phyloP scores from a whole-genome alignment of 2,797 vertebrate species.

The Allobates femoralis region DNA sequence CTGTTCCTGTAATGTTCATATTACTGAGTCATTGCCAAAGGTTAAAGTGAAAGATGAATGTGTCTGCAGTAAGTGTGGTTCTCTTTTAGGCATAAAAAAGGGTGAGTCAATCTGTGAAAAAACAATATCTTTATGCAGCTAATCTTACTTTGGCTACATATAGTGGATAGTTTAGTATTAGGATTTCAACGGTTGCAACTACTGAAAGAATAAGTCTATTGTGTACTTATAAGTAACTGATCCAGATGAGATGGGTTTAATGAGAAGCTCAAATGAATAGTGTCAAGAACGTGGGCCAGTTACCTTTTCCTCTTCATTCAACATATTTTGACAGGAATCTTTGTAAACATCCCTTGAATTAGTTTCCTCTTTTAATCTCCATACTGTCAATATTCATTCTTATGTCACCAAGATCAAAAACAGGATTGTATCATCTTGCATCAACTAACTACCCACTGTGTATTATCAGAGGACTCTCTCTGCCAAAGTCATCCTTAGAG shows the following conservation, averaged over 20 bases:
- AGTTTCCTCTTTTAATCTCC: constrained; percentile 1
- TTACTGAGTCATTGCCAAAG: constrained; percentile 29
- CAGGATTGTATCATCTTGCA: not conserved
- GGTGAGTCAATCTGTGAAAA: constrained; percentile 11
- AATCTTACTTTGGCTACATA: constrained; percentile 39
- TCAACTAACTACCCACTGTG: too few species aligned
- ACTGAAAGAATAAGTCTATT: constrained; percentile 43
- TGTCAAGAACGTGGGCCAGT: not conserved
- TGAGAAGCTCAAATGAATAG: not conserved
- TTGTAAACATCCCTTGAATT: constrained; percentile 1
- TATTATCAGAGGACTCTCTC: too few species aligned
- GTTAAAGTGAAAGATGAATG: constrained; percentile 32
- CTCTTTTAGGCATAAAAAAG: not conserved
- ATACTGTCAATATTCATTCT: not conserved
- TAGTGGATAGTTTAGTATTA: constrained; percentile 5
- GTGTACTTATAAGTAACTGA: not conserved
- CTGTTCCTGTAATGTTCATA: constrained; percentile 41
- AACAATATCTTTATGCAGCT: not conserved
- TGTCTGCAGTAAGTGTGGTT: constrained; percentile 5
- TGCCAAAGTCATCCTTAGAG: too few species aligned
- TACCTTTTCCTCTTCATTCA: constrained; percentile 26
- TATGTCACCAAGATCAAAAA: not conserved
- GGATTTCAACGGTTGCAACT: constrained; percentile 15
- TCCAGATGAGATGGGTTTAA: not conserved
- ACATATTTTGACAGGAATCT: not conserved